phyloP scores from a whole-genome alignment of 2,797 vertebrate genomes.

The Bucorvus abyssinicus region DNA sequence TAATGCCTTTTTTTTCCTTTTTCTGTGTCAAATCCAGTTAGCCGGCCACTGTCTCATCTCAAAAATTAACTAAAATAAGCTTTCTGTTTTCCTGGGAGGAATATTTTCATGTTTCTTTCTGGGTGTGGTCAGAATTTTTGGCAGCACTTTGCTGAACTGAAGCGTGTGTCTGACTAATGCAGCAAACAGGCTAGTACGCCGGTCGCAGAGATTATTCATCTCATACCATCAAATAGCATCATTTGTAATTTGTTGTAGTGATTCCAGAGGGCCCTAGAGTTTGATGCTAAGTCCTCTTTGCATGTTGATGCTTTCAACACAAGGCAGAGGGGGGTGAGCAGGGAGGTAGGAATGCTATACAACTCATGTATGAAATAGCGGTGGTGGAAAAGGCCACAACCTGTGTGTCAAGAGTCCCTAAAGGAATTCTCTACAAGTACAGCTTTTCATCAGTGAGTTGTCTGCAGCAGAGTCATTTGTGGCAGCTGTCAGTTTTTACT shows the following conservation, averaged over 20 bases:
- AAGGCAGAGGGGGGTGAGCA: background rate
- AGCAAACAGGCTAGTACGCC: constrained; percentile 33
- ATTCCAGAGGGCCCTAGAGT: background rate
- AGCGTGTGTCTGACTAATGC: constrained; percentile 53
- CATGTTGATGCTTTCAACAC: background rate
- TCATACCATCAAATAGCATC: background rate
- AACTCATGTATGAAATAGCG: background rate
- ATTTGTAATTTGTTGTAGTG: background rate
- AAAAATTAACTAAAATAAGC: constrained; percentile 37
- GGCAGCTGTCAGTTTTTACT: background rate
- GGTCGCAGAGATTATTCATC: constrained; percentile 2
- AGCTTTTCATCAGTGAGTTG: background rate
- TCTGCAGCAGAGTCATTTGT: background rate
- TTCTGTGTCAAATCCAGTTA: background rate
- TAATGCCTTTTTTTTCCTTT: background rate
- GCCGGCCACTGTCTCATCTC: background rate
- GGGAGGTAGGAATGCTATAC: background rate
- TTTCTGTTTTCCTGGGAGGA: constrained; percentile 46
- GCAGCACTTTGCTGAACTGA: constrained; percentile 10
- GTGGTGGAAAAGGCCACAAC: background rate
- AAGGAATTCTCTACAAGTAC: background rate
- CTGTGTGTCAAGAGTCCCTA: background rate
- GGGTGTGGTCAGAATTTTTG: constrained; percentile 63
- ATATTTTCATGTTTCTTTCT: constrained; percentile 51
- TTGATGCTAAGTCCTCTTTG: background rate